Base-by-base conservation (phyloP, 2,888 invertebrate species). In the Hirtodrosophila duncani region DNA sequence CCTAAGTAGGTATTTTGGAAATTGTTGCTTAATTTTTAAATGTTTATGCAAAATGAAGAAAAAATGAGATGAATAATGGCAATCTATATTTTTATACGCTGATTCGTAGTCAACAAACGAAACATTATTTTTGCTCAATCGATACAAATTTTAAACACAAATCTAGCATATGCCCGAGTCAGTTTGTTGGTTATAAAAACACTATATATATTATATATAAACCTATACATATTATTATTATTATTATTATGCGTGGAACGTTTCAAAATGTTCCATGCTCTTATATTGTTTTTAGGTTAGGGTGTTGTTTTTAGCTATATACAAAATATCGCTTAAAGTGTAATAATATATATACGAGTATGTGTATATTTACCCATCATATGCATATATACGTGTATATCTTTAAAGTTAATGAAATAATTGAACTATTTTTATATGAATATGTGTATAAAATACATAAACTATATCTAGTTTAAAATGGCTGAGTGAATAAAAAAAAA, bases 11-110 rank as follows among this genome's bases (percentile, higher is more conserved):
- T 78, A 61, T 71, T 63, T 63, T 68, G 75, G 79, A 77, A 75
- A 68, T 77, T 79, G 75, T 77, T 77, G 75, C 79, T 67, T 77
- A 77, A 67, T 75, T 71, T 69, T 58, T 67, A 77, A 79, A 67
- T 31, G 34, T 56, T 56, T 20, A 58, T 44, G 31, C 56, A 75
- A n/a, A n/a, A n/a, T n/a, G n/a, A 29, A 11, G 4, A 20, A 5
- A 16, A 20, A 34, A 34, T 21, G 33, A 20, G 20, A 20, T 3
- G 3, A n/a, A n/a, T n/a, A n/a, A 52, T 66, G 63, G 60, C 63
- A 80, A 64, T 60, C 41, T 42, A 58, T 59, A 50, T 57, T 59
- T 49, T 20, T 6, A 5, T 20, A 20, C 7, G 7, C 4, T 20
- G 4, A 20, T 20, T 20, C 44, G 50, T 57, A 77, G 64, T 79